Base-by-base conservation (phyloP, 2,888 invertebrate genomes). In the Synanthedon andrenaeformis region DNA sequence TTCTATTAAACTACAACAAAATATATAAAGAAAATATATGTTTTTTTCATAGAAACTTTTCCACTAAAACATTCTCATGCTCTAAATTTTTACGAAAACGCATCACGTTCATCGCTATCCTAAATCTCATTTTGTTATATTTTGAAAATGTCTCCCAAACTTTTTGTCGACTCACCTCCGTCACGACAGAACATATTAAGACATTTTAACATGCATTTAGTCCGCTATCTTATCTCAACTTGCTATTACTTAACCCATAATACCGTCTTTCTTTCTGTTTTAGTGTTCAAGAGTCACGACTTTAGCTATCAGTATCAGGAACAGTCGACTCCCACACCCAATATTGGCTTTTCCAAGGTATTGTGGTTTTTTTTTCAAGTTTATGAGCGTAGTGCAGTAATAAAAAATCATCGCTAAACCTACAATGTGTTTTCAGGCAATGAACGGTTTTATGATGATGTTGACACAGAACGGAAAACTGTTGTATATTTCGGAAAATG, bases 391-490 rank as follows among this genome's bases (percentile, higher is more conserved):
- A 57, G 67, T 70, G 66, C 69, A 68, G 66, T 69, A 62, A 66
- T 72, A 65, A 76, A 35, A 69, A 65, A 61, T 59, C 55, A 53
- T 57, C 65, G 55, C 58, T 62, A 11, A 52, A 62, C 62, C 69
- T 71, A 74, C 74, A 70, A 49, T 49, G 72, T 79, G 69, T 75
- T 91, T 92, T 64, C 91, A 98, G 98, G 97, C 98, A 60, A 91
- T 99, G 86, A 96, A 96, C 70, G 98, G 98, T 64, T 98, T 98
- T 87, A 92, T 98, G 80, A 95, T 98, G 93, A 97, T 98, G 95
- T 95, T 97, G 91, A 98, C 98, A 64, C 96, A 97, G 82, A 96
- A 96, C 79, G 98, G 98, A 64, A 98, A 98, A 90, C 90, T 99
- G 67, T 90, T 98, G 72, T 98, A 98, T 88, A 98, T 99, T 84